A percentile compares a stretch with the other conserved stretches of the same genome.
These are phyloP conservation scores for Lithosia quadra DNA, from an alignment of 2,888 invertebrate genomes.

Conservation along the genomic window DNA sequence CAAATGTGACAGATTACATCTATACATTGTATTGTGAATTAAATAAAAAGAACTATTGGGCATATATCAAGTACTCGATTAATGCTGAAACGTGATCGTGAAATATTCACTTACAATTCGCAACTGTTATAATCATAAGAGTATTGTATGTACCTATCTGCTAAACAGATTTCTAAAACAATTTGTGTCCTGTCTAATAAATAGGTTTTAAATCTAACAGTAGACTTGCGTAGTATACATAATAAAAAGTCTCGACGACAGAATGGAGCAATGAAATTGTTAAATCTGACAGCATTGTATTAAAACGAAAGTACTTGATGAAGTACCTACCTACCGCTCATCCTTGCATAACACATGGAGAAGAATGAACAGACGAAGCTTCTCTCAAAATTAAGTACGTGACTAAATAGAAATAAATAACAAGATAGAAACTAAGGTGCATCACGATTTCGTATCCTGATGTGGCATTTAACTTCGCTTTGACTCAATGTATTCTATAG, in stretches of 20 bases:
- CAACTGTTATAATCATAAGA: neutral
- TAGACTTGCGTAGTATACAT: neutral
- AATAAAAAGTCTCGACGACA: neutral
- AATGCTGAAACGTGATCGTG: slow-evolving; percentile 42
- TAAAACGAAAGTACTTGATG: neutral
- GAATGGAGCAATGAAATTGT: neutral
- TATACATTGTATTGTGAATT: slow-evolving; percentile 39
- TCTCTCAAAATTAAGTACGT: neutral
- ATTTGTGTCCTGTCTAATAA: neutral
- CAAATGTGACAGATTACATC: slow-evolving; percentile 51
- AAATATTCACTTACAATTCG: slow-evolving; percentile 30
- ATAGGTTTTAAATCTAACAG: neutral
- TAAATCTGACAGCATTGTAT: neutral
- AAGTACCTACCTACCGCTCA: neutral
- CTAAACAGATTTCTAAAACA: neutral
- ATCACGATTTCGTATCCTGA: neutral
- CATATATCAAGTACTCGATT: slow-evolving; percentile 38
- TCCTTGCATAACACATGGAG: slow-evolving; percentile 1
- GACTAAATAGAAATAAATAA: slow-evolving; percentile 1
- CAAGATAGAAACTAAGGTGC: neutral
- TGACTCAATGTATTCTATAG: neutral
- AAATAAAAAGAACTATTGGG: slow-evolving; percentile 38
- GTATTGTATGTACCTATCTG: neutral
- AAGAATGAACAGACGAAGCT: neutral
- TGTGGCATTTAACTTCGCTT: neutral